Evolutionary conservation across 2,797 vertebrate genomes (phyloP), one percentile per base, ranked within the genome.

Genomic region (Gambelia wislizenii): DNA sequence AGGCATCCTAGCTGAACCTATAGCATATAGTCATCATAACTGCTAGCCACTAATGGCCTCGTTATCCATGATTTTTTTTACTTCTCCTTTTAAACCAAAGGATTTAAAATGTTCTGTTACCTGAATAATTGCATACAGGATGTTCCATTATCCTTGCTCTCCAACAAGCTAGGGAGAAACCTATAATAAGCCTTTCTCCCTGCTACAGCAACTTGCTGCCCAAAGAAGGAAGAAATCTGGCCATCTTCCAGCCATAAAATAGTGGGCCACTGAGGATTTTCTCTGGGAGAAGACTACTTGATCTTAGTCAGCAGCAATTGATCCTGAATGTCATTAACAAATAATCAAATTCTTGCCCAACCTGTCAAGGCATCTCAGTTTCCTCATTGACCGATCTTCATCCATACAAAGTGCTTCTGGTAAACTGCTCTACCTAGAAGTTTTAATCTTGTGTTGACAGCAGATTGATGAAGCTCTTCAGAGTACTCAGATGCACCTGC

Each of bases 381-480:
- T 69, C 64, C 47, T 67, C 36, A 67, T 27, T 64, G 59, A 39
- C 54, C 79, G 47, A 69, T 69, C 9, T 10, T 70, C 49, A 54
- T 78, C 36, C 61, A 79, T 49, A 76, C 47, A 87, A 79, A 79
- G n/a, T 47, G 79, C 36, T 86, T 16, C 33, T 69, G n/a, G 85
- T 83, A 79, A 80, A 79, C 36, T 16, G 49, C 47, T 33, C 76
- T 87, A n/a, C 44, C 64, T 54, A 69, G 79, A 79, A n/a, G 61
- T 79, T 86, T 79, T 70, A 87, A 69, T 87, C 13, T 87, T 87
- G 59, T 30, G 47, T 54, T 49, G 78, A 44, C 76, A 69, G 76
- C 25, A 79, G 47, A 69, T 87, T 87, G 61, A 87, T 69, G 14
- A 77, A 52, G 22, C 47, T 87, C 76, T 75, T 16, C 52, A 56